phyloP scores from a whole-genome alignment of 2,113 vertebrate species.

The Scortum barcoo region DNA sequence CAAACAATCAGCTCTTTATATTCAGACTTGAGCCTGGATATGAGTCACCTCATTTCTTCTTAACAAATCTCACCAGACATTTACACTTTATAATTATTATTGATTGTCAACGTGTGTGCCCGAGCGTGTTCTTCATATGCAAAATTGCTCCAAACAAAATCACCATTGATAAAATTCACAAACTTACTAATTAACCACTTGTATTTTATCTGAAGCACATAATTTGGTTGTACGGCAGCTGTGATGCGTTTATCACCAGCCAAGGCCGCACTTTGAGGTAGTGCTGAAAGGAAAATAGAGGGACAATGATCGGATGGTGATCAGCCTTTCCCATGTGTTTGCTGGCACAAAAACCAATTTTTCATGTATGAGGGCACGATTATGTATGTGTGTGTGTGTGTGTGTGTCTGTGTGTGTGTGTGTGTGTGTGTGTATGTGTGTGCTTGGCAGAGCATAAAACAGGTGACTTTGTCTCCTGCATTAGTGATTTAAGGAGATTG shows the following conservation, averaged over 20 bases:
- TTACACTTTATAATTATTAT: neutral
- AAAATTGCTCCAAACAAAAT: neutral
- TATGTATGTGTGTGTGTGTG: neutral
- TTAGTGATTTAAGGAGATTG: conserved; percentile 31
- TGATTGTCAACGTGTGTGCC: neutral
- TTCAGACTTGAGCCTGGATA: rapidly evolving
- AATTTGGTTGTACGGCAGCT: neutral
- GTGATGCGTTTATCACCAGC: neutral
- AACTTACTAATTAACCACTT: neutral
- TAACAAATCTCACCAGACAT: neutral
- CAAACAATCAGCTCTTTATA: conserved; percentile 42
- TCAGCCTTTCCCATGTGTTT: conserved; percentile 48
- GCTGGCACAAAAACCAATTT: conserved; percentile 25
- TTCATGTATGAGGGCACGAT: neutral
- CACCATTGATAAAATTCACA: neutral
- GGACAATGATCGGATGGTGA: conserved; percentile 61
- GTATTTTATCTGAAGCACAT: neutral
- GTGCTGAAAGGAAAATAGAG: conserved; percentile 41
- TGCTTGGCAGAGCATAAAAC: conserved; percentile 17
- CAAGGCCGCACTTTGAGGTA: conserved; percentile 18
- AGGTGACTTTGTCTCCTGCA: conserved; percentile 17
- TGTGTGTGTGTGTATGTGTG: conserved; percentile 1
- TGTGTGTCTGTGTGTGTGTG: conserved; percentile 6
- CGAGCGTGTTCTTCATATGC: neutral
- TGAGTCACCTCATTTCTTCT: neutral